Evolutionary conservation across 1,140 invertebrate genomes (phyloP), one percentile per base, ranked within the genome.

Genomic region (Coptotermes formosanus): DNA sequence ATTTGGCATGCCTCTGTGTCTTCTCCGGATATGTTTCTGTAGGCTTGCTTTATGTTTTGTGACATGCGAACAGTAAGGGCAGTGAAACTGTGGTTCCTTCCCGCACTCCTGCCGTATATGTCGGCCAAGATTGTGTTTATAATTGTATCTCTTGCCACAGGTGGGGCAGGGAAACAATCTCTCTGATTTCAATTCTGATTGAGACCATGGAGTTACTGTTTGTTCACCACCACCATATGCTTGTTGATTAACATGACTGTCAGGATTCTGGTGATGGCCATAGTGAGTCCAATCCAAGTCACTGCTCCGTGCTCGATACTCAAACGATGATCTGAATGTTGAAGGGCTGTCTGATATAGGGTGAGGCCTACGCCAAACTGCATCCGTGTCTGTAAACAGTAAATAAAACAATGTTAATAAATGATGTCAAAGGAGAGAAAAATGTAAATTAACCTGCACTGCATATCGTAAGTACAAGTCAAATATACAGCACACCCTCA

Each of bases 91-190:
- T 32, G 92, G 92, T 83, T 91, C 90, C 75, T 92, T 89, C 44
- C 92, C 92, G 87, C 92, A 93, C 88, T 93, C 92, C 83, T 92
- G 91, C 75, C 91, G 92, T 87, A 92, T 88, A 88, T 94, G 93
- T 16, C 91, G 90, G 85, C 90, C 91, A 87, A 93, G 90, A 88
- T 93, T 93, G 44, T 92, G 89, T 30, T 92, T 89, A 88, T 91
- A 91, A 1, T 90, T 91, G 87, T 93, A 93, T 8, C 89, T 89
- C 83, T 92, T 92, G 82, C 90, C 89, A 88, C 92, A 93, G 43
- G 90, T 90, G 55, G 88, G 88, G 88, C 91, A 92, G 45, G 89
- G 88, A 88, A 88, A 91, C 59, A 89, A 89, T 21, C 19, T 21
- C 59, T n/a, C 21, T 64, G 59, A 64, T 64, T n/a, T 64, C 45